Percentiles rank a stretch among this genome's conserved stretches.
phyloP scores from a whole-genome alignment of 2,113 vertebrate species.

The Orcinus orca region DNA sequence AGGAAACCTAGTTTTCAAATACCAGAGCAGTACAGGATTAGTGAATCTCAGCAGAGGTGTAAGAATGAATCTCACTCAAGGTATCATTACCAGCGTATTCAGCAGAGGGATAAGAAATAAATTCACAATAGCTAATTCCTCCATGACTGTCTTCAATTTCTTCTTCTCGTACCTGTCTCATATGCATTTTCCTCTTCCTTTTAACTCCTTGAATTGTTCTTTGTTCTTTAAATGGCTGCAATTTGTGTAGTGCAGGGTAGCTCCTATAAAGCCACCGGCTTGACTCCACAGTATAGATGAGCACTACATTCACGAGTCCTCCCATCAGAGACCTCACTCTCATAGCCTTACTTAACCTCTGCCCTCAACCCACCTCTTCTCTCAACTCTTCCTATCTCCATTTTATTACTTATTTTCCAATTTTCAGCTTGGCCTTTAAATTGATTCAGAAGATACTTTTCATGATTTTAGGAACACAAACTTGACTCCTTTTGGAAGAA shows the following conservation, averaged over 20 bases:
- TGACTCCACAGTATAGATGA: neutral
- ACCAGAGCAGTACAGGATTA: conserved; percentile 47
- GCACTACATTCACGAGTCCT: too few relatives aligned
- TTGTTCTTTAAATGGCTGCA: neutral
- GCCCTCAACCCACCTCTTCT: neutral
- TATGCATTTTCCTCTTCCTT: neutral
- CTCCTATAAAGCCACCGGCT: neutral
- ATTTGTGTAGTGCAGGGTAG: neutral
- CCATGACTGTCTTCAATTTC: conserved; percentile 34
- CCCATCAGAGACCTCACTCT: neutral
- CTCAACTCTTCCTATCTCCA: neutral
- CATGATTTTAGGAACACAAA: neutral
- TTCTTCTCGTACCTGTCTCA: neutral
- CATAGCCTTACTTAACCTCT: neutral
- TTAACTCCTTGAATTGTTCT: neutral
- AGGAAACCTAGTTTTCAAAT: conserved; percentile 59
- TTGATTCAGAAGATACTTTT: neutral
- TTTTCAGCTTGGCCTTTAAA: neutral
- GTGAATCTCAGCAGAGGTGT: conserved; percentile 47
- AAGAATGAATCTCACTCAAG: conserved; percentile 62
- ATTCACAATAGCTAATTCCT: conserved; percentile 58
- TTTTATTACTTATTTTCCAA: neutral
- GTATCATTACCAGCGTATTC: conserved; percentile 43
- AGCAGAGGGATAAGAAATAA: conserved; percentile 55
- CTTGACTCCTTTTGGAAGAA: neutral